Percentiles rank a stretch among this genome's conserved stretches.
Conservation (phyloP, 2,113 vertebrate species). For the Benitochromis conjunctus region DNA sequence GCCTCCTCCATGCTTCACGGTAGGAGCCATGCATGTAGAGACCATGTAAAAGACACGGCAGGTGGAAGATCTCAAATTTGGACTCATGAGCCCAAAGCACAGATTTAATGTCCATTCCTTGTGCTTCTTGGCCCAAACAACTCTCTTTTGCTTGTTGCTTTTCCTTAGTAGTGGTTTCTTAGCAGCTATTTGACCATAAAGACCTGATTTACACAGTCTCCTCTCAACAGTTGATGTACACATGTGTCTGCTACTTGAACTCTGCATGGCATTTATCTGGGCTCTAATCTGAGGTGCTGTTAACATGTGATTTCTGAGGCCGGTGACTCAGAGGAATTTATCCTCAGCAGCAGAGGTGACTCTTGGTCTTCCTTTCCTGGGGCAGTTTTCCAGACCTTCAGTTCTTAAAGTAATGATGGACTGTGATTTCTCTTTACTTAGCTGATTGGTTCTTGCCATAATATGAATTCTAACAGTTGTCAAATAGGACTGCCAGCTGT, state of each 20-base stretch:
- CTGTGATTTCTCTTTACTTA: neutral
- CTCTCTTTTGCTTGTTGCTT: neutral
- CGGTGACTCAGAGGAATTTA: neutral
- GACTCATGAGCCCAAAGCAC: neutral
- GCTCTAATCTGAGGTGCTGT: neutral
- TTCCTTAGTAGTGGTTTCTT: neutral
- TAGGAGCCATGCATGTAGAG: neutral
- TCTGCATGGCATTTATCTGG: neutral
- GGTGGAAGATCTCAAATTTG: neutral
- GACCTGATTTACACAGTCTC: neutral
- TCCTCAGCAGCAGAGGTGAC: neutral
- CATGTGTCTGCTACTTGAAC: neutral
- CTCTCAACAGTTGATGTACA: neutral
- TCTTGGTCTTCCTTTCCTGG: neutral
- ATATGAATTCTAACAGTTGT: neutral
- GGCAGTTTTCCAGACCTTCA: neutral
- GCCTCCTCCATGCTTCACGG: neutral
- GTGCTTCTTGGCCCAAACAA: neutral
- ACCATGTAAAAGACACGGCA: neutral
- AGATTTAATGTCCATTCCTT: neutral
- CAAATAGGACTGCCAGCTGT: neutral
- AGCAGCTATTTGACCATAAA: neutral
- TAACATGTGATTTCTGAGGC: neutral
- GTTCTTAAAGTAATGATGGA: neutral
- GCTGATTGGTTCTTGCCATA: neutral